Evolutionary conservation across 2,113 vertebrate genomes (phyloP).

Genomic region (Charina bottae): DNA sequence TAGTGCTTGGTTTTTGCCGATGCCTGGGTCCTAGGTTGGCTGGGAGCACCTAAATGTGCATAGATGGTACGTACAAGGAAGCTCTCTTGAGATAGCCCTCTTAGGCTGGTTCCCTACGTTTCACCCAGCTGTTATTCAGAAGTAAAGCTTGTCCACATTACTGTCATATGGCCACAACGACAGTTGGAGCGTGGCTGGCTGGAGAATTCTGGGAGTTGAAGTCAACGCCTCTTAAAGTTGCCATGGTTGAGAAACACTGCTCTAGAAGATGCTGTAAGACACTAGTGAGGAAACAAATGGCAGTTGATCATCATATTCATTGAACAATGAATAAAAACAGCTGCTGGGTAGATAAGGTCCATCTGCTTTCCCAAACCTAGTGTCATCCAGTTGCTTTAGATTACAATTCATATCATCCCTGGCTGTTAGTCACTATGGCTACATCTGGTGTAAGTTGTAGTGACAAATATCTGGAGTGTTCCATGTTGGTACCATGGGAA

Average conservation of each 20-base stretch:
- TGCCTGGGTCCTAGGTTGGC: background rate
- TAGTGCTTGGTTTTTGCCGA: background rate
- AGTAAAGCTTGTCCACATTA: background rate
- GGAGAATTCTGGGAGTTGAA: too few relatives aligned
- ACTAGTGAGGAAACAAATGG: background rate
- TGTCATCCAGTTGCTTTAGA: background rate
- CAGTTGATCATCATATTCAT: too few relatives aligned
- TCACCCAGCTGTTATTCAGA: background rate
- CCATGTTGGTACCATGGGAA: background rate
- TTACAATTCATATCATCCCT: background rate
- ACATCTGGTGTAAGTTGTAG: background rate
- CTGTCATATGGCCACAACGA: background rate
- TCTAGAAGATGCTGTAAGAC: background rate
- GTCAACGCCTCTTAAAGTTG: too few relatives aligned
- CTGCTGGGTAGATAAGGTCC: background rate
- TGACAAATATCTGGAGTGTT: background rate
- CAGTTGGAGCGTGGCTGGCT: background rate
- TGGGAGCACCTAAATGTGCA: background rate
- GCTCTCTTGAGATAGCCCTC: background rate
- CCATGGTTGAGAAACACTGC: background rate
- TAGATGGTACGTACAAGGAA: background rate
- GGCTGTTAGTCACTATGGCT: too few relatives aligned
- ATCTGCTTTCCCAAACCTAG: background rate
- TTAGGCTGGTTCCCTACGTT: background rate
- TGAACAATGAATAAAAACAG: background rate